These are phyloP conservation scores for Clusia tigrina DNA, from an alignment of 2,888 invertebrate species.

Conservation along the genomic window DNA sequence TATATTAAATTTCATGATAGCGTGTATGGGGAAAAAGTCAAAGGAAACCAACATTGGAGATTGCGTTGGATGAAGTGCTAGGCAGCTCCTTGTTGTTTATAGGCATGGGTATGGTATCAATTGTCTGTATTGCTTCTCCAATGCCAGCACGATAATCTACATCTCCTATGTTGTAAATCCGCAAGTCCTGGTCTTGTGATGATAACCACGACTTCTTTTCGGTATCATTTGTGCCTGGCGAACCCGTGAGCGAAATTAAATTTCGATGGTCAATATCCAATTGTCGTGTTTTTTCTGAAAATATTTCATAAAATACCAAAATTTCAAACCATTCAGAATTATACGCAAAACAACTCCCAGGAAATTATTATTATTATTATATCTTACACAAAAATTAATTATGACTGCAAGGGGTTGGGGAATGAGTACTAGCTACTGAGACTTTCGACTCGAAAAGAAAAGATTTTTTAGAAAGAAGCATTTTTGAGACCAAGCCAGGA, in stretches of 20 bases:
- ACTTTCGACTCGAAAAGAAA: no score
- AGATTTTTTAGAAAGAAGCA: no score
- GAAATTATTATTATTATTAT: no score
- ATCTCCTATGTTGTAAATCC: constrained; percentile 44
- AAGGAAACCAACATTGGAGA: constrained; percentile 24
- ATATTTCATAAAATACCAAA: no score
- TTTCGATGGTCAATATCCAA: constrained; percentile 84
- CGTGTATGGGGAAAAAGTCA: background rate
- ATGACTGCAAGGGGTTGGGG: no score
- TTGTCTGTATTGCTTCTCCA: constrained; percentile 36
- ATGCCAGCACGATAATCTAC: constrained; percentile 54
- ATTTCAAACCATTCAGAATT: no score
- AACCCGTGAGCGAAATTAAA: constrained; percentile 82
- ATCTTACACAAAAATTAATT: no score
- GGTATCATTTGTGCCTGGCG: constrained; percentile 64
- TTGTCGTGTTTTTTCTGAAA: constrained; percentile 57
- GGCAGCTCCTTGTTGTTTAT: constrained; percentile 27
- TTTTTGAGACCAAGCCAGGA: no score
- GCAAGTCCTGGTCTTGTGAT: constrained; percentile 48
- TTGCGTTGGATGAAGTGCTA: constrained; percentile 33
- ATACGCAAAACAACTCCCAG: no score
- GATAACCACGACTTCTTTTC: constrained; percentile 45
- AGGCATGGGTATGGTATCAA: constrained; percentile 33
- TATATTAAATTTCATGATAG: constrained; percentile 29
- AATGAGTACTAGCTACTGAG: no score